Percentiles rank a stretch among this genome's conserved stretches.
phyloP scores from a whole-genome alignment of 2,888 invertebrate species.

The Melanostoma scalare region DNA sequence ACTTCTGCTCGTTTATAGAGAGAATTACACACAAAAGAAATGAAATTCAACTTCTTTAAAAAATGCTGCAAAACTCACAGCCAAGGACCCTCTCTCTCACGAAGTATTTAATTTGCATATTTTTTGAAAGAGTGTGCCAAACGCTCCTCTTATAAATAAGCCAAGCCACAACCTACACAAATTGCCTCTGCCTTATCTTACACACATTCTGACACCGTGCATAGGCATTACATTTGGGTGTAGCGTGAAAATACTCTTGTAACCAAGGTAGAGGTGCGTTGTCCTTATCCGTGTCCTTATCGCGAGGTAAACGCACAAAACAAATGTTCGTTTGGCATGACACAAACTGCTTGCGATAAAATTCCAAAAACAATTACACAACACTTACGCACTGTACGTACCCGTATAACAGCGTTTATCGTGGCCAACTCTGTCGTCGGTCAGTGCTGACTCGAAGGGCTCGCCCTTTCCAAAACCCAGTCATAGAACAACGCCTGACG shows the following conservation, averaged over 20 bases:
- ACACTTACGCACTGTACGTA: slow-evolving; percentile 46
- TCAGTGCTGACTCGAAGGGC: background rate
- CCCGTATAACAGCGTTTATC: slow-evolving; percentile 23
- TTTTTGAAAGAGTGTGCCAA: slow-evolving; percentile 38
- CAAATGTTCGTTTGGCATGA: slow-evolving; percentile 72
- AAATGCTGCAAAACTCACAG: slow-evolving; percentile 1
- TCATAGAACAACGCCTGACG: slow-evolving; percentile 13
- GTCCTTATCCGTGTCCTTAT: slow-evolving; percentile 59
- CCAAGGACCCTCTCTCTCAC: slow-evolving; percentile 16
- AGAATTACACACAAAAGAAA: background rate
- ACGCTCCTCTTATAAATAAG: slow-evolving; percentile 41
- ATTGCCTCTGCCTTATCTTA: slow-evolving; percentile 51
- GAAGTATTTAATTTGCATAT: slow-evolving; percentile 34
- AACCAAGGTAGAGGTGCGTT: background rate
- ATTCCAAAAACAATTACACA: slow-evolving; percentile 59
- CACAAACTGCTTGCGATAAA: slow-evolving; percentile 66
- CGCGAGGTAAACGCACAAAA: slow-evolving; percentile 55
- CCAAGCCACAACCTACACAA: slow-evolving; percentile 15
- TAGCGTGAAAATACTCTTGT: slow-evolving; percentile 56
- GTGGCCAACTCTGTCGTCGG: slow-evolving; percentile 6
- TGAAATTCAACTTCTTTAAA: background rate
- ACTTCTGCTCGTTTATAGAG: background rate
- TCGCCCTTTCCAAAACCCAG: background rate
- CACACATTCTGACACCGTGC: slow-evolving; percentile 52
- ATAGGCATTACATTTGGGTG: slow-evolving; percentile 61